Evolutionary conservation across 2,888 invertebrate genomes (phyloP).

Genomic region (Latrodectus elegans): DNA sequence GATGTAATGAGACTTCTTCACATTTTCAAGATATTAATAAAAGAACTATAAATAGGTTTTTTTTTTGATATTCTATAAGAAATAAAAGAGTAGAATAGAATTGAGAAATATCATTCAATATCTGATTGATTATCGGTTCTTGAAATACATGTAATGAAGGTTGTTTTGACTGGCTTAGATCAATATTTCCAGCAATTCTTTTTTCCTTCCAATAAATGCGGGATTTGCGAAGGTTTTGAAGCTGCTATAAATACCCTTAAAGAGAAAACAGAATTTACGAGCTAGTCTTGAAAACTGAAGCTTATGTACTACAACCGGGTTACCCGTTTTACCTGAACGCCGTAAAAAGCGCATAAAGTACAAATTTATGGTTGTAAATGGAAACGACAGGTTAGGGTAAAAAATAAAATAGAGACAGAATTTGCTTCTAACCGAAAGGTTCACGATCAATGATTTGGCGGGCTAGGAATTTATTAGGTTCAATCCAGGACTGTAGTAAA

Average conservation of each 20-base stretch:
- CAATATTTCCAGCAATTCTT: too few relatives aligned
- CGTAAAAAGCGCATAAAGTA: conserved; percentile 55
- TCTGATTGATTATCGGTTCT: too few relatives aligned
- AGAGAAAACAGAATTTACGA: conserved; percentile 51
- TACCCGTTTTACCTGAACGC: conserved; percentile 51
- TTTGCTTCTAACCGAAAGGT: not conserved
- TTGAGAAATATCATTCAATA: too few relatives aligned
- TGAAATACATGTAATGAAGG: too few relatives aligned
- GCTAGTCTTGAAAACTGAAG: conserved; percentile 20
- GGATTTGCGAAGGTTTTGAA: not conserved
- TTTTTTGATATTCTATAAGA: too few relatives aligned
- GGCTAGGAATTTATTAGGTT: conserved; percentile 33
- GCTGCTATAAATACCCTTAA: conserved; percentile 50
- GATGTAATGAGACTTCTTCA: too few relatives aligned
- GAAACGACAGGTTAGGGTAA: conserved; percentile 22
- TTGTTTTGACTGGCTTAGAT: too few relatives aligned
- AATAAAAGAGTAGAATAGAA: too few relatives aligned
- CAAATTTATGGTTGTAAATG: conserved; percentile 62
- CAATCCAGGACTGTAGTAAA: conserved; percentile 1
- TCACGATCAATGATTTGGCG: conserved; percentile 33
- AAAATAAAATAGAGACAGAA: conserved; percentile 9
- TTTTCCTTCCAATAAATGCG: too few relatives aligned
- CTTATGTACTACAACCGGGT: conserved; percentile 30
- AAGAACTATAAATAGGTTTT: too few relatives aligned
- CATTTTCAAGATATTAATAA: too few relatives aligned